Conservation (phyloP, 2,888 invertebrate species). For the Nipponacmea schrenckii region DNA sequence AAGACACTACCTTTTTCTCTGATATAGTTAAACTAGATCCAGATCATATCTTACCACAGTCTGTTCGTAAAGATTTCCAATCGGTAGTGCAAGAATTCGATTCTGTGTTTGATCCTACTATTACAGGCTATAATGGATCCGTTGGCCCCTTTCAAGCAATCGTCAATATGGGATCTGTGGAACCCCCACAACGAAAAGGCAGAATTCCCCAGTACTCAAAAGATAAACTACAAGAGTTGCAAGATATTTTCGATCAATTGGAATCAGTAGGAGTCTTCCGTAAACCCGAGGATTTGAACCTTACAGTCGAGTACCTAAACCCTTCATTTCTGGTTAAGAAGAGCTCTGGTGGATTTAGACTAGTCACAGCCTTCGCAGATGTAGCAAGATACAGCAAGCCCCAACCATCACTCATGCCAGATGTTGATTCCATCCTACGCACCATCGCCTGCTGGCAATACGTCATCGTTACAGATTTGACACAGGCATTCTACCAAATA, state of each 20-base stretch:
- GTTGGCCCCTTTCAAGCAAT: too few species aligned
- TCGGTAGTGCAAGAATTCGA: constrained; percentile 21
- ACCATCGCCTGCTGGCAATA: too few species aligned
- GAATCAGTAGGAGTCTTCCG: too few species aligned
- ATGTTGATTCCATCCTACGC: constrained; percentile 28
- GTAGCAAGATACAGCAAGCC: constrained; percentile 17
- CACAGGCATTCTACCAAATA: too few species aligned
- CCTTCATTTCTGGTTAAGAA: constrained; percentile 31
- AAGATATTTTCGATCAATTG: too few species aligned
- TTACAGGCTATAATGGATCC: too few species aligned
- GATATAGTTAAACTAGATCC: constrained; percentile 23
- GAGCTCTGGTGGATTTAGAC: constrained; percentile 21
- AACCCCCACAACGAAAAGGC: constrained; percentile 42
- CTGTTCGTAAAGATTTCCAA: constrained; percentile 16
- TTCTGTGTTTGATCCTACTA: constrained; percentile 30
- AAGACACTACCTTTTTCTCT: constrained; percentile 3
- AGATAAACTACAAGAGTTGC: background rate
- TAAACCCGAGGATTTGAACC: too few species aligned
- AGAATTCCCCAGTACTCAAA: constrained; percentile 37
- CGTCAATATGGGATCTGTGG: constrained; percentile 42
- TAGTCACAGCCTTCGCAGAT: too few species aligned
- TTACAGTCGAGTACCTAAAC: too few species aligned
- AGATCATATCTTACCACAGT: constrained; percentile 16
- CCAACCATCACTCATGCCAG: constrained; percentile 30
- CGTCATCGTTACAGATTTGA: too few species aligned